Conservation (phyloP, 1,140 invertebrate genomes). For the Chironomus tepperi region DNA sequence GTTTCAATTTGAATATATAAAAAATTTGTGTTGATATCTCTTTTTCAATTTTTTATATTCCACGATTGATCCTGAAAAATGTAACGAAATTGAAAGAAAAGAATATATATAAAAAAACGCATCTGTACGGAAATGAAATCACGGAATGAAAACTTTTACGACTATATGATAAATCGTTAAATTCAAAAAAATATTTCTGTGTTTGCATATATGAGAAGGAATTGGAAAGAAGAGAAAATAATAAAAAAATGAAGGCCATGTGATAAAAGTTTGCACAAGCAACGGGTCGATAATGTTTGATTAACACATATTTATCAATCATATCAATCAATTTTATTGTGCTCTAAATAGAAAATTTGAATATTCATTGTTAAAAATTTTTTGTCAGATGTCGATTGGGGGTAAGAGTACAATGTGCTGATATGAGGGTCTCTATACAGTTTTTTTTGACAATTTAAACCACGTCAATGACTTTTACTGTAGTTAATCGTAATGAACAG, state of each 20-base stretch:
- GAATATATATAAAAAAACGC: not conserved
- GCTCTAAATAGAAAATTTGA: too few relatives aligned
- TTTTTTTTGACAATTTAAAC: too few relatives aligned
- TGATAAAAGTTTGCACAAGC: constrained; percentile 12
- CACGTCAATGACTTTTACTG: too few relatives aligned
- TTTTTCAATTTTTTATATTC: not conserved
- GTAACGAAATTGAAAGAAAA: not conserved
- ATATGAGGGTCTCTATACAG: too few relatives aligned
- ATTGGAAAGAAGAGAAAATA: not conserved
- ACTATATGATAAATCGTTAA: constrained; percentile 9
- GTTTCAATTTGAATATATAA: constrained; percentile 3
- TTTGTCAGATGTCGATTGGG: too few relatives aligned
- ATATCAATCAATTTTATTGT: constrained; percentile 9
- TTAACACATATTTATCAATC: constrained; percentile 13
- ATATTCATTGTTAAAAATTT: too few relatives aligned
- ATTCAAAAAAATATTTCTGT: not conserved
- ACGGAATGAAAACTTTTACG: not conserved
- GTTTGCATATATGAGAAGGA: too few relatives aligned
- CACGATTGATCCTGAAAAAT: not conserved
- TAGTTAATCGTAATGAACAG: too few relatives aligned
- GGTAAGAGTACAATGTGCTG: too few relatives aligned
- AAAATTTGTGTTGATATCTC: constrained; percentile 4
- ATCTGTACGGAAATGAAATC: constrained; percentile 12
- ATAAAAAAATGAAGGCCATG: not conserved
- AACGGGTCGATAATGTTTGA: constrained; percentile 7